Base-by-base conservation (phyloP, 1,140 invertebrate genomes). In the Neodiprion virginianus region DNA sequence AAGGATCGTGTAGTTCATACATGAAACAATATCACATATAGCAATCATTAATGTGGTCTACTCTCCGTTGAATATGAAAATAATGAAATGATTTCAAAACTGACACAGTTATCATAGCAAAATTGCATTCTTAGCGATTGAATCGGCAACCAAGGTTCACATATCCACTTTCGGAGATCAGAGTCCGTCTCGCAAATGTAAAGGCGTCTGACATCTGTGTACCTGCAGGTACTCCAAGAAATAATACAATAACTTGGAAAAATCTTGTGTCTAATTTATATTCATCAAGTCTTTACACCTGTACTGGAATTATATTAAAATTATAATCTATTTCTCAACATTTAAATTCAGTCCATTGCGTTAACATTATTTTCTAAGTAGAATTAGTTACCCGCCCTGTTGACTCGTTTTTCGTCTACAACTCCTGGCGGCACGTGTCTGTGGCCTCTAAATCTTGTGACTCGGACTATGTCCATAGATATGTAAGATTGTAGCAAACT, bases 311-410 rank as follows among this genome's bases (percentile, higher is more conserved):
- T 11, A 23, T 69, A 47, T 69, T 11, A 23, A 17, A 23, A 69
- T 23, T 23, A 12, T 23, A 23, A 14, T 69, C 40, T 69, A 69
- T 69, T 69, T 69, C 12, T 23, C 17, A 69, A 69, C 11, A 23
- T 47, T 69, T 11, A 11, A 69, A 69, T 17, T 69, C 21, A 21
- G 3, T 23, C 67, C 67, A 12, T 69, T 23, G 67, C 67, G 17
- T 69, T 69, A 69, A 69, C 40, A 23, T 69, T 69, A 69, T 69
- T 69, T 23, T 69, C 17, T 69, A 69, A 69, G 67, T 69, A 69
- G 67, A 69, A 21, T 69, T 21, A 69, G 67, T 47, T 69, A 11
- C 67, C 40, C 12, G 1, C 40, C 40, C 40, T 21, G 67, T 23
- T 21, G 14, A 47, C 21, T 47, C 11, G 21, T 23, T 47, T 8